Base-by-base conservation (phyloP, 2,797 vertebrate genomes). In the Microctenopoma steveboyesi region DNA sequence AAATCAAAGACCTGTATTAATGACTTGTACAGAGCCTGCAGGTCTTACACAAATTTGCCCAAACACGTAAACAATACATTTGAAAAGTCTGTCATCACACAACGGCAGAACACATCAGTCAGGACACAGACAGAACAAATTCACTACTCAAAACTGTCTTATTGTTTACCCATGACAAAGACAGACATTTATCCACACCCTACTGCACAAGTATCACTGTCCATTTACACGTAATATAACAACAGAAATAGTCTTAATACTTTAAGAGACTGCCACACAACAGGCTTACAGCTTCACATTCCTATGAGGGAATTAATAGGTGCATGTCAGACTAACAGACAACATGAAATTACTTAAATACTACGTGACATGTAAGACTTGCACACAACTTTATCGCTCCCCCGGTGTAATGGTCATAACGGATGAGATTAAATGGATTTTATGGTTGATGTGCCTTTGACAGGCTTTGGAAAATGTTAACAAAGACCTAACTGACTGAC, bases 1-100 rank as follows among this genome's bases (percentile, higher is more conserved):
- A 98, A 97, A 98, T 97, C 96, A 95, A 96, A 96, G 93, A 96
- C 94, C 95, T 92, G 92, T 72, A 91, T 97, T 96, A 96, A 97
- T 93, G 86, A 89, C 88, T 91, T 83, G 69, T 51, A 81, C 78
- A 90, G 72, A 79, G 84, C 65, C 79, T 6, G 3, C 63, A 74
- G 69, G 70, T 79, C 83, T 87, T 80, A 86, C 69, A 86, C 64
- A 90, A 69, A 85, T 7, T 39, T 70, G 82, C 69, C 78, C 69
- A 84, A 72, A 88, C 78, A 88, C 14, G 54, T 58, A 61, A 60
- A 86, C 72, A 80, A 70, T 5, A 83, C 64, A 79, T 76, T 76
- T 57, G 35, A 57, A 76, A 70, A 52, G 25, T 74, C 40, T 66
- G 22, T 72, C 25, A 70, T 72, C 77, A 84, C 82, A 87, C 77